Conservation (phyloP, 2,113 vertebrate species). For the Mastomys natalensis region DNA sequence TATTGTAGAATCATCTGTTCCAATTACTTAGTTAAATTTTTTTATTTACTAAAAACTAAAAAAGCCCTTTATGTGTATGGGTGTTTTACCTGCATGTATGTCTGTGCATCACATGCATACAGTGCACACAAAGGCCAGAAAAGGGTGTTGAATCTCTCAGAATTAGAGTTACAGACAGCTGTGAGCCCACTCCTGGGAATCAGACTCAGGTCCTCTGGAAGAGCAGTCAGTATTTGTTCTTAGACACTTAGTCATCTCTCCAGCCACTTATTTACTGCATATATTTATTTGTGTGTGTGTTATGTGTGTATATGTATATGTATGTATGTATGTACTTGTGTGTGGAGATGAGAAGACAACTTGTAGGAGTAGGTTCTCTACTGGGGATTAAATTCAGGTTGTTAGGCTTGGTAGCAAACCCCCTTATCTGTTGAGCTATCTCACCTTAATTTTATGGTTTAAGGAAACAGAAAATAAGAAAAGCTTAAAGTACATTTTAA, state of each 20-base stretch:
- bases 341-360: background rate
- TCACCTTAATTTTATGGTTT: conserved; percentile 6
- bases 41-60: background rate
- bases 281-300: background rate
- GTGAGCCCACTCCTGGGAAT: background rate
- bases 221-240: background rate
- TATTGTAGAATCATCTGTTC: conserved; percentile 29
- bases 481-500: background rate
- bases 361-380: background rate
- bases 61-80: background rate
- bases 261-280: background rate
- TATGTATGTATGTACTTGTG: background rate
- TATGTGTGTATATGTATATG: no score
- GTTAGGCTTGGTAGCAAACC: background rate
- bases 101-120: background rate
- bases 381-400: background rate
- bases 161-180: background rate
- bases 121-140: background rate
- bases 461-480: conserved; percentile 22
- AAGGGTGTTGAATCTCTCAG: background rate
- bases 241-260: background rate
- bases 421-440: background rate
- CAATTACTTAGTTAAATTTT: background rate
- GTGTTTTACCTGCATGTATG: background rate
- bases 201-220: background rate